Conservation (phyloP, 2,797 vertebrate genomes). For the Pteropus rufus region DNA sequence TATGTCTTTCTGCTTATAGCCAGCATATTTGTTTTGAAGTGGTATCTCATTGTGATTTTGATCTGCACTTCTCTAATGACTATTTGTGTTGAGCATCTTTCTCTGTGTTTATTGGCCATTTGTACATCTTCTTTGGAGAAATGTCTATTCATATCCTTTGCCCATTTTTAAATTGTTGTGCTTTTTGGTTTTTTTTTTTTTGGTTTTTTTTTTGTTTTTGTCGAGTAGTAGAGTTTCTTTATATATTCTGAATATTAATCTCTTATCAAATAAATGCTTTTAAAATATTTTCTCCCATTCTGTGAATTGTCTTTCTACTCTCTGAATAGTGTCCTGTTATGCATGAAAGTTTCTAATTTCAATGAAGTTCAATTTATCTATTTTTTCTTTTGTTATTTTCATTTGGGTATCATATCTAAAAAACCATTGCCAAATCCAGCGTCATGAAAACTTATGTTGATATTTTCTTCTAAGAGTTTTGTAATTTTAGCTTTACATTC, state of each 20-base stretch:
- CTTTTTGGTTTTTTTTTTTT: no score
- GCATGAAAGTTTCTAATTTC: background rate
- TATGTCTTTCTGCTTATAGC: background rate
- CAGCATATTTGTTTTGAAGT: background rate
- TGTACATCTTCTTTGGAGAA: background rate
- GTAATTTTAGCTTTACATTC: background rate
- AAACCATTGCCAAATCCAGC: background rate
- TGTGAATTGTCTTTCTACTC: background rate
- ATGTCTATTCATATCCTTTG: background rate
- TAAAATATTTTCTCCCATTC: background rate
- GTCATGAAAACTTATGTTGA: background rate
- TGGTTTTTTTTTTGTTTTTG: background rate
- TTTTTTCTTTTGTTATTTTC: slow-evolving; percentile 20
- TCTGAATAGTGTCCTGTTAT: background rate
- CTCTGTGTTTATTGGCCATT: background rate
- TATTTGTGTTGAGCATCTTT: background rate
- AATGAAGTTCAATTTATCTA: background rate
- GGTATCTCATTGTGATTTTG: background rate
- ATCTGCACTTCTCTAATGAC: background rate
- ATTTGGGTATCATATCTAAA: background rate
- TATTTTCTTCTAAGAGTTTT: slow-evolving; percentile 25
- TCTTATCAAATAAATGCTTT: background rate
- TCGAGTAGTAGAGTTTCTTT: background rate
- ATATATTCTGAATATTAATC: background rate
- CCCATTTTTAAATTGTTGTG: background rate